Evolutionary conservation across 2,888 invertebrate species (phyloP), one percentile per base, ranked within the genome.

Genomic region (Patella caerulea): DNA sequence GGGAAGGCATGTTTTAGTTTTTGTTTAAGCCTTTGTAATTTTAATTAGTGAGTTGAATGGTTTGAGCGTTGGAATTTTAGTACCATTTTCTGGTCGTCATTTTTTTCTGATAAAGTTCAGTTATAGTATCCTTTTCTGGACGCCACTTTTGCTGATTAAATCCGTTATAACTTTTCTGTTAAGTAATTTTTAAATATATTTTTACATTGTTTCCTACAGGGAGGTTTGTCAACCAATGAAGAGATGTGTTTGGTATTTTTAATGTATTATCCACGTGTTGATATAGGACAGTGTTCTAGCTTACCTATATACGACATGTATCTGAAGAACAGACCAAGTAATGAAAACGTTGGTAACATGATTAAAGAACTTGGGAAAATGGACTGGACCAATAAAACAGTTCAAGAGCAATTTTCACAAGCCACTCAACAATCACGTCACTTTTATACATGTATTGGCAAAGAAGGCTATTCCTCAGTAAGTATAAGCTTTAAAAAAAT

Each of bases 211-310:
- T 45, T 45, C 9, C 45, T 9, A 2, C 74, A 88, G 87, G 88
- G 88, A 29, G 88, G 87, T 7, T 72, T 83, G 9, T 81, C 82
- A 1, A 88, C 87, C 2, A 19, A 71, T 15, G 82, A 87, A 11
- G 88, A 88, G 74, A 88, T 87, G 88, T 88, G 88, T 79, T 71
- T 87, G 3, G 81, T 83, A 1, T 87, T 86, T 73, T 72, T 83
- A 14, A 81, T 85, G 75, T 86, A 87, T 77, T 88, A 86, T 54
- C 87, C 87, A 0, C 72, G 80, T 17, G 78, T 83, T 45, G 59
- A 74, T 0, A 24, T 85, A 24, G 55, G 19, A 17, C 76, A 54
- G 15, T 86, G 86, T 74, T 14, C 77, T 2, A 81, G 82, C 70
- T 2, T 54, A 2, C 81, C 79, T 0, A 54, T 73, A 17, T 83